These are phyloP conservation scores for Ischnura elegans DNA, from an alignment of 2,888 invertebrate genomes.

Conservation along the genomic window DNA sequence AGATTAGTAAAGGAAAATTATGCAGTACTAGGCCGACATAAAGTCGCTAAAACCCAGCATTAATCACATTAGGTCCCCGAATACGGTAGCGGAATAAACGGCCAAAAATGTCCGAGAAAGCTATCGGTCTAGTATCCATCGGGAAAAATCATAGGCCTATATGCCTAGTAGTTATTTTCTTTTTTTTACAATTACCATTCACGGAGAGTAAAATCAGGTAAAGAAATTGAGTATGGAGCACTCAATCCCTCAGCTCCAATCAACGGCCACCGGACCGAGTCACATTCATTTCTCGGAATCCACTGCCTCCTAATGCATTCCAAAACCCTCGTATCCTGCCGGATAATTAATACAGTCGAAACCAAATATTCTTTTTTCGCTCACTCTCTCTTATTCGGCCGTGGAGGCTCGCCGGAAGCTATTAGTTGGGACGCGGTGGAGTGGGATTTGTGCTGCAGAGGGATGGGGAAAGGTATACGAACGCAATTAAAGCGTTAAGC, in stretches of 20 bases:
- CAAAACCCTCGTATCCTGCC: neutral
- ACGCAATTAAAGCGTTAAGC: slow-evolving; percentile 10
- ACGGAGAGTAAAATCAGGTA: too few relatives aligned
- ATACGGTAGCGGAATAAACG: too few relatives aligned
- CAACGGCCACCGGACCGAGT: neutral
- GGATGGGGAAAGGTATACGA: neutral
- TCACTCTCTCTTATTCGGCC: neutral
- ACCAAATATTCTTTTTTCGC: neutral
- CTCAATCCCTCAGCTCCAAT: neutral
- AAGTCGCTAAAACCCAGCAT: too few relatives aligned
- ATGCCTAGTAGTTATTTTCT: too few relatives aligned
- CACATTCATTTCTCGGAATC: neutral
- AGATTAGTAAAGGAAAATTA: too few relatives aligned
- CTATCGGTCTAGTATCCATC: too few relatives aligned
- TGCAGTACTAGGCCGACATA: too few relatives aligned
- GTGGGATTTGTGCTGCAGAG: neutral
- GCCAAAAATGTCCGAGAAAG: too few relatives aligned
- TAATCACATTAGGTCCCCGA: too few relatives aligned
- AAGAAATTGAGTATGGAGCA: neutral
- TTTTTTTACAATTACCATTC: too few relatives aligned
- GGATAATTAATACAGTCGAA: neutral
- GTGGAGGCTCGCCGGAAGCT: neutral
- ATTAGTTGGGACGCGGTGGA: neutral
- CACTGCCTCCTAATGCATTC: neutral
- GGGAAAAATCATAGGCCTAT: too few relatives aligned